Evolutionary conservation across 2,888 invertebrate genomes (phyloP).

Genomic region (Blomia tropicalis): DNA sequence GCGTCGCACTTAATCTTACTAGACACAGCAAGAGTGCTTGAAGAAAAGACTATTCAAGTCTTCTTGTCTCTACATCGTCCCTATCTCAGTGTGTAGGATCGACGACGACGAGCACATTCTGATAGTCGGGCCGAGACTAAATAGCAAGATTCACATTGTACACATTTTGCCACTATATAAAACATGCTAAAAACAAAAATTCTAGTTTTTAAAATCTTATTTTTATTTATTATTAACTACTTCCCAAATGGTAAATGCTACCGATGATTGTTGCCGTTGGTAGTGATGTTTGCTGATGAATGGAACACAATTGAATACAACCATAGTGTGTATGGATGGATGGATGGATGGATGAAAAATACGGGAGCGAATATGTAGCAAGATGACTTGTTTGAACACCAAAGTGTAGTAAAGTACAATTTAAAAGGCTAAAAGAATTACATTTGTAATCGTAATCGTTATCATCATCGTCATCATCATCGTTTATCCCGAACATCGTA

Average conservation of each 20-base stretch:
- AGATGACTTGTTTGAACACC: background rate
- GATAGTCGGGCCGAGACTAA: background rate
- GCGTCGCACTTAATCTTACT: constrained; percentile 12
- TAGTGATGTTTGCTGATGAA: background rate
- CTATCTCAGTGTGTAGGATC: too few species aligned
- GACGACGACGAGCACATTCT: too few species aligned
- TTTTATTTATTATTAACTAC: background rate
- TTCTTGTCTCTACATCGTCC: too few species aligned
- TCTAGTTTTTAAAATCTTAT: too few species aligned
- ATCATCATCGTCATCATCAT: constrained; percentile 9
- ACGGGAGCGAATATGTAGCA: too few species aligned
- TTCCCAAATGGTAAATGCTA: too few species aligned
- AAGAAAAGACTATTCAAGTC: too few species aligned
- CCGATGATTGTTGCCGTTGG: too few species aligned
- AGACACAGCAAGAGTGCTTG: background rate
- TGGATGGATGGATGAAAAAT: background rate
- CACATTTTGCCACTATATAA: too few species aligned
- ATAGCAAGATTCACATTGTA: constrained; percentile 11
- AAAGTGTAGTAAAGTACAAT: too few species aligned
- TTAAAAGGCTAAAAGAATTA: background rate
- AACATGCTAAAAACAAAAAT: too few species aligned
- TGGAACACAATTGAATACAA: background rate
- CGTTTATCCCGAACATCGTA: too few species aligned
- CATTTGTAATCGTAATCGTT: constrained; percentile 12
- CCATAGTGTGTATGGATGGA: background rate